Evolutionary conservation across 1,140 invertebrate species (phyloP), one percentile per base, ranked within the genome.

Genomic region (Leptopilina clavipes): DNA sequence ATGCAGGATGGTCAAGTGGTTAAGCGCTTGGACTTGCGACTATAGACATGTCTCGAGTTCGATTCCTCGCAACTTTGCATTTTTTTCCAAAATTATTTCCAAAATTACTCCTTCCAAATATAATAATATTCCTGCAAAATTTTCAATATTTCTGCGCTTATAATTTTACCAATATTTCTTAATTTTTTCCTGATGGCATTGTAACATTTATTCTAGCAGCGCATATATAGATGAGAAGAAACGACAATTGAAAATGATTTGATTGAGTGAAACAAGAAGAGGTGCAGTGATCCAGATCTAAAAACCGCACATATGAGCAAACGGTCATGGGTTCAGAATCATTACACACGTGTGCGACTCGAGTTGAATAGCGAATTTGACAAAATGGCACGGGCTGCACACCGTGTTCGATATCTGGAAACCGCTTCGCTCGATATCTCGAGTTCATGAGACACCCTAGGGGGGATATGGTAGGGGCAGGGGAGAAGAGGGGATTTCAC

Each of bases 271-370:
- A 65, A 56, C 52, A 56, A 65, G 22, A 19, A 65, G 45, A 40
- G 37, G 22, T 71, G 70, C 76, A 12, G 40, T 56, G 72, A 56
- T 74, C 31, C 70, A 12, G 52, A 65, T 52, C 5, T 59, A 70
- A 71, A 65, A 77, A 77, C 76, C 82, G 81, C 79, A 78, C 79
- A 84, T 88, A 88, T 87, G 87, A 88, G 86, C 84, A 86, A 87
- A 81, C 82, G 82, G 74, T 17, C 10, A 81, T 76, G 44, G 71
- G 71, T 76, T 71, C 65, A 79, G 81, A 82, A 83, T 84, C 73
- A 70, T 79, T 83, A 82, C 79, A 76, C 85, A 86, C 84, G 86
- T 86, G 86, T 86, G 84, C 83, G 78, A 81, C 72, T 71, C 45
- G 71, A 76, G 78, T 78, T 76, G 78, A 83, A 81, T 83, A 79